These are phyloP conservation scores for Pseudochromis fuscus DNA, from an alignment of 2,797 vertebrate genomes.

Conservation along the genomic window DNA sequence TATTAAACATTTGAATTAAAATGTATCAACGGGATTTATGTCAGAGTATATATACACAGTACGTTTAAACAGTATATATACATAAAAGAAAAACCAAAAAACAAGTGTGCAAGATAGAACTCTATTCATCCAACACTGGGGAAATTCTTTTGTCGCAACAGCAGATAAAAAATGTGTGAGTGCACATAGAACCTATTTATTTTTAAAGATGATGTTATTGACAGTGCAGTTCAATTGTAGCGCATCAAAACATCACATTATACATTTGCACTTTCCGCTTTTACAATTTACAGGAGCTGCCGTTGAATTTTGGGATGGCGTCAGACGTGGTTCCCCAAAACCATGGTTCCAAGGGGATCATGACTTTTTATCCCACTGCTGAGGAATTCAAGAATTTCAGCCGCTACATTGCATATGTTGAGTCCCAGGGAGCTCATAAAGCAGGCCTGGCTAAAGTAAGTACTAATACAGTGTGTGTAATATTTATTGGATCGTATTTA, in stretches of 20 bases:
- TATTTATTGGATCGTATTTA: not conserved
- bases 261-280: not conserved
- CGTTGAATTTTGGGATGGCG: constrained; percentile 82
- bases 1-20: too few relatives aligned
- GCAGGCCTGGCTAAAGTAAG: constrained; percentile 94
- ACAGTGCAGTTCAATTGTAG: not conserved
- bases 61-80: too few relatives aligned
- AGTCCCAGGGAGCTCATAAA: constrained; percentile 94
- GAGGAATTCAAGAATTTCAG: constrained; percentile 94
- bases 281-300: constrained; percentile 47
- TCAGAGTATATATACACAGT: too few relatives aligned
- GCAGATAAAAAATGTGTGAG: too few relatives aligned
- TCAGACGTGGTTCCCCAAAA: constrained; percentile 87
- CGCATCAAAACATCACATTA: not conserved
- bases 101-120: too few relatives aligned
- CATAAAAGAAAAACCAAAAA: too few relatives aligned
- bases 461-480: not conserved
- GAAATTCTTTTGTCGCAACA: too few relatives aligned
- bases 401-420: constrained; percentile 94
- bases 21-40: too few relatives aligned
- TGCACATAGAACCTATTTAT: too few relatives aligned
- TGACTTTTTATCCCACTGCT: constrained; percentile 93
- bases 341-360: constrained; percentile 88
- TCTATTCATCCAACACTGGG: too few relatives aligned
- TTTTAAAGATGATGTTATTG: too few relatives aligned